Evolutionary conservation across 1,140 invertebrate species (phyloP).

Genomic region (Sipha flava): DNA sequence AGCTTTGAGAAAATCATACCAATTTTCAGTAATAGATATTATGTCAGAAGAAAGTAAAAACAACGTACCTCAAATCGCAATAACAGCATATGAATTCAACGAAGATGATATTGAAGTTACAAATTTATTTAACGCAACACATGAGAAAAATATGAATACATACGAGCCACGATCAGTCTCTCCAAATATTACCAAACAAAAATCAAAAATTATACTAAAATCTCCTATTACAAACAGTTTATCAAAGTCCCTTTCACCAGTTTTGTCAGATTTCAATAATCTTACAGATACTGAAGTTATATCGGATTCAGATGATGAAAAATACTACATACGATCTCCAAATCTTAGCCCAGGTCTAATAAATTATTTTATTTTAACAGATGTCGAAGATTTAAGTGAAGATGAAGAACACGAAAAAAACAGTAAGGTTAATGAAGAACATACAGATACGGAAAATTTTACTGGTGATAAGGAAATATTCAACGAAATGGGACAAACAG

Average conservation of each 20-base stretch:
- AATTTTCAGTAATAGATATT: not conserved
- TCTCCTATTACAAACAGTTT: not conserved
- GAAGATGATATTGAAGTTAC: constrained; percentile 7
- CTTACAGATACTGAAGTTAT: constrained; percentile 4
- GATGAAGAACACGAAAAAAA: not conserved
- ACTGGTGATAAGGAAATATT: not conserved
- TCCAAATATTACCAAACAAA: not conserved
- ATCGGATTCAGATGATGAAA: constrained; percentile 25
- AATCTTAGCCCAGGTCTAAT: not conserved
- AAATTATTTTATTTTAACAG: constrained; percentile 8
- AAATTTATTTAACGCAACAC: not conserved
- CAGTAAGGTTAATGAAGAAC: not conserved
- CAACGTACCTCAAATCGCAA: not conserved
- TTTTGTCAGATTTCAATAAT: not conserved
- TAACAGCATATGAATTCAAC: constrained; percentile 6
- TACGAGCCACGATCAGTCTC: not conserved
- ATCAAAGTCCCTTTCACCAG: not conserved
- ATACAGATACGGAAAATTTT: constrained; percentile 6
- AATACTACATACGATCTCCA: not conserved
- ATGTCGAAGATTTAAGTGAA: constrained; percentile 23
- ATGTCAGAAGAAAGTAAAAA: not conserved
- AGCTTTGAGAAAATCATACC: not conserved
- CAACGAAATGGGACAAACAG: not conserved
- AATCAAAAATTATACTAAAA: constrained; percentile 17
- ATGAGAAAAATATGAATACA: not conserved